Conservation (phyloP, 2,797 vertebrate species). For the Lophius americanus region DNA sequence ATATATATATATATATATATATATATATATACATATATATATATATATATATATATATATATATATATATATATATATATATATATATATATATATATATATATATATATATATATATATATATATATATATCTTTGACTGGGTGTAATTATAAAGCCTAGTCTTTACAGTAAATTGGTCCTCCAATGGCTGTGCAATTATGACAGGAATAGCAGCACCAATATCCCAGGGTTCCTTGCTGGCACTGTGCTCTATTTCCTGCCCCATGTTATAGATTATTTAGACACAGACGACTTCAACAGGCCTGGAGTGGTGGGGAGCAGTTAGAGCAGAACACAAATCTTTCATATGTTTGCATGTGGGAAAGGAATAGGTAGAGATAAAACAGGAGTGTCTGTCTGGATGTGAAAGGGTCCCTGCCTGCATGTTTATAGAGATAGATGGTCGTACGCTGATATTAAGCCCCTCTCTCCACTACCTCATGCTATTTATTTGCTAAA, state of each 20-base stretch:
- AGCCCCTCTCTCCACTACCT: conserved; percentile 20
- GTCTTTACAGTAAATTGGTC: conserved; percentile 68
- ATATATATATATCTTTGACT: conserved; percentile 33
- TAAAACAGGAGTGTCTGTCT: conserved; percentile 33
- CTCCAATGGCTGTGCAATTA: conserved; percentile 46
- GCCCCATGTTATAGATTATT: conserved; percentile 77
- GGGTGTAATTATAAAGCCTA: conserved; percentile 38
- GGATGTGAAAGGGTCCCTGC: conserved; percentile 33
- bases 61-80: conserved; percentile 33
- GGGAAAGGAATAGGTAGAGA: conserved; percentile 45
- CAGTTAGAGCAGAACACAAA: conserved; percentile 45
- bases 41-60: conserved; percentile 49
- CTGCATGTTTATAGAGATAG: conserved; percentile 60
- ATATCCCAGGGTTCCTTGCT: conserved; percentile 61
- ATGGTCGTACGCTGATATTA: conserved; percentile 54
- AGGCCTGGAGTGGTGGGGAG: conserved; percentile 42
- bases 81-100: conserved; percentile 35
- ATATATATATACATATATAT: conserved; percentile 25
- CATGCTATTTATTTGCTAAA: conserved; percentile 66
- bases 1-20: no score
- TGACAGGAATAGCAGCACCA: conserved; percentile 62
- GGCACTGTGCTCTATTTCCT: conserved; percentile 56
- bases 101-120: conserved; percentile 37
- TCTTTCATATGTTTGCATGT: conserved; percentile 51
- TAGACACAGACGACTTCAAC: conserved; percentile 62